Evolutionary conservation across 2,797 vertebrate genomes (phyloP), one percentile per base, ranked within the genome.

Genomic region (Argentina silus): DNA sequence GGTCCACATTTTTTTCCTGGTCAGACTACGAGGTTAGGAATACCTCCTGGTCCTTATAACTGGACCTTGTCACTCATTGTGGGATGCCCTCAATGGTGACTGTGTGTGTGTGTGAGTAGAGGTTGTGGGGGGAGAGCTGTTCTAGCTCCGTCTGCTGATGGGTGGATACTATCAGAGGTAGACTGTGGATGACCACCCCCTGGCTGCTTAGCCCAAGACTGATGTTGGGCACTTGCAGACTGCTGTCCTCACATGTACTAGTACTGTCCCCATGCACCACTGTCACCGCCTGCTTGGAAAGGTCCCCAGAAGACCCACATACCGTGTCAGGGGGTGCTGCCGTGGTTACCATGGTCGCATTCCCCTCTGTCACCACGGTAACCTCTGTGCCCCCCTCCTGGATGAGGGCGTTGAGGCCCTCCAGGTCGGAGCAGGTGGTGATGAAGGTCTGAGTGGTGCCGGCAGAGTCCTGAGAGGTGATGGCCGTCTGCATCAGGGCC

Each of bases 331-430:
- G 83, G 19, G 15, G 91, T 80, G 0, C 69, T 0, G 88, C 73
- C 3, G 93, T 62, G 63, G 90, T 85, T 0, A 91, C 72, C 44
- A 92, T 90, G 65, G 85, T 80, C 7, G 92, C 80, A 23, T 91
- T 94, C 0, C 91, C 93, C 0, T 96, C 95, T 0, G 96, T 97
- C 78, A 98, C 95, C 69, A 98, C 96, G 0, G 96, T 98, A 15
- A 98, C 97, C 71, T 98, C 96, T 0, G 96, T 86, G 0, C 96
- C 91, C 0, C 96, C 97, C 62, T 96, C 96, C 78, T 97, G 97
- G 72, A 99, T 98, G 77, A 99, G 74, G 2, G 96, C 94, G 44
- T 95, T 97, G 50, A 99, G 94, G 74, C 96, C 95, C 75, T 99
- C 97, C 19, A 99, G 92, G 71, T 99, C 97, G 0, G 97, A 93